Percentiles rank a stretch among this genome's conserved stretches.
These are phyloP conservation scores for Gasterosteus nipponicus DNA, from an alignment of 2,113 vertebrate genomes.

Conservation along the genomic window DNA sequence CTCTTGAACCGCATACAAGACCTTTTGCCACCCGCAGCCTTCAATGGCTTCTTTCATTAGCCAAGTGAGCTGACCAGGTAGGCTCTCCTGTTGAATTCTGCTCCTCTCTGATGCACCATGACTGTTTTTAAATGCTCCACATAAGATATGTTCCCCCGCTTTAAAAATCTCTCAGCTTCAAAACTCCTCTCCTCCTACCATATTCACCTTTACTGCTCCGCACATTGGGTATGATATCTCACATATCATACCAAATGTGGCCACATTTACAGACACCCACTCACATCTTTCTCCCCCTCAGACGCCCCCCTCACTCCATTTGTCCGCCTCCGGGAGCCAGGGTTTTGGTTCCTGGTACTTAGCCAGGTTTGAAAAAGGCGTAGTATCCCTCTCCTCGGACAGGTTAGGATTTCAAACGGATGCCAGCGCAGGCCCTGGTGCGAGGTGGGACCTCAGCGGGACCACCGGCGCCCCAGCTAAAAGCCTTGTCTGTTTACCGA, in stretches of 20 bases:
- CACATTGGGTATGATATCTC: not conserved
- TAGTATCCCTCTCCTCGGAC: slow-evolving; percentile 60
- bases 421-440: slow-evolving; percentile 58
- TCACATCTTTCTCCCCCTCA: not conserved
- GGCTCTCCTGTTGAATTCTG: slow-evolving; percentile 28
- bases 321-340: slow-evolving; percentile 40
- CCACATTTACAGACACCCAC: not conserved
- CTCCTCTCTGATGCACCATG: slow-evolving; percentile 48
- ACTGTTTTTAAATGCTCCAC: slow-evolving; percentile 24
- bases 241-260: not conserved
- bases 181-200: not conserved
- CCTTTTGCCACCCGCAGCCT: slow-evolving; percentile 70
- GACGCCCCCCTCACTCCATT: slow-evolving; percentile 24
- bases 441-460: slow-evolving; percentile 61
- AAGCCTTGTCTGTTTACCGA: slow-evolving; percentile 74
- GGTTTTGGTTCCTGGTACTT: slow-evolving; percentile 54
- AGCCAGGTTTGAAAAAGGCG: slow-evolving; percentile 61
- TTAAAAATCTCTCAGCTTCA: not conserved
- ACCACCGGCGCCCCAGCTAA: slow-evolving; percentile 74
- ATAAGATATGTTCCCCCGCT: slow-evolving; percentile 24
- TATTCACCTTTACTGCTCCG: not conserved
- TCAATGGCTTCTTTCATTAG: slow-evolving; percentile 77
- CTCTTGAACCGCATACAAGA: slow-evolving; percentile 65
- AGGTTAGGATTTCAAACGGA: slow-evolving; percentile 78
- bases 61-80: slow-evolving; percentile 49